A percentile compares a stretch with the other conserved stretches of the same genome.
Conservation (phyloP, 2,888 invertebrate genomes). For the Priocnemis perturbator region DNA sequence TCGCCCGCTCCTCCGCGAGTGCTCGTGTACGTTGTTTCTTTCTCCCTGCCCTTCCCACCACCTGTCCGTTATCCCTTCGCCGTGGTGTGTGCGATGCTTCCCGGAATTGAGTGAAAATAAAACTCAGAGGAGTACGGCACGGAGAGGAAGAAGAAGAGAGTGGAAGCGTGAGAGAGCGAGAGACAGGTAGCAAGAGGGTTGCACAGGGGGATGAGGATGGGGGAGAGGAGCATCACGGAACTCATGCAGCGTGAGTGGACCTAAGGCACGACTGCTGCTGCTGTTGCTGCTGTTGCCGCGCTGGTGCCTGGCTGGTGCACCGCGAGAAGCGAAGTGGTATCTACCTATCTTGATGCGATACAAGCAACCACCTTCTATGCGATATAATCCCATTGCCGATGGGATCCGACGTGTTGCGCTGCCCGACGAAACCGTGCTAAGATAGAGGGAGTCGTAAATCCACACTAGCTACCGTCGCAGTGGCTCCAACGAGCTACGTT, state of each 20-base stretch:
- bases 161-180: constrained; percentile 27
- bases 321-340: constrained; percentile 55
- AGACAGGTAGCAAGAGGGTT: constrained; percentile 24
- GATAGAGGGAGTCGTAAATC: constrained; percentile 70
- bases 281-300: constrained; percentile 42
- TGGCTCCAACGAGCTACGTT: constrained; percentile 63
- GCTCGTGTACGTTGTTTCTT: constrained; percentile 45
- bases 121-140: constrained; percentile 54
- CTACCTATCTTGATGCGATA: constrained; percentile 68
- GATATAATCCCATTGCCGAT: constrained; percentile 73
- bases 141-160: constrained; percentile 36
- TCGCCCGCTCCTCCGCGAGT: constrained; percentile 16
- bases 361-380: constrained; percentile 66
- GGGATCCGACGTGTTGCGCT: constrained; percentile 69
- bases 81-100: constrained; percentile 57
- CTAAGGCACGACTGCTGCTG: constrained; percentile 67
- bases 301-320: constrained; percentile 32
- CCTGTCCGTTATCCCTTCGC: constrained; percentile 48
- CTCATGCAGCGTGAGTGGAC: constrained; percentile 70
- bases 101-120: constrained; percentile 65
- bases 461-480: constrained; percentile 70
- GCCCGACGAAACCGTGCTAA: constrained; percentile 67
- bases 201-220: constrained; percentile 49
- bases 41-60: constrained; percentile 41
- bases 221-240: constrained; percentile 65